Percentiles rank a stretch among this genome's conserved stretches.
phyloP scores from a whole-genome alignment of 2,888 invertebrate genomes.

The Drosophila monieri region DNA sequence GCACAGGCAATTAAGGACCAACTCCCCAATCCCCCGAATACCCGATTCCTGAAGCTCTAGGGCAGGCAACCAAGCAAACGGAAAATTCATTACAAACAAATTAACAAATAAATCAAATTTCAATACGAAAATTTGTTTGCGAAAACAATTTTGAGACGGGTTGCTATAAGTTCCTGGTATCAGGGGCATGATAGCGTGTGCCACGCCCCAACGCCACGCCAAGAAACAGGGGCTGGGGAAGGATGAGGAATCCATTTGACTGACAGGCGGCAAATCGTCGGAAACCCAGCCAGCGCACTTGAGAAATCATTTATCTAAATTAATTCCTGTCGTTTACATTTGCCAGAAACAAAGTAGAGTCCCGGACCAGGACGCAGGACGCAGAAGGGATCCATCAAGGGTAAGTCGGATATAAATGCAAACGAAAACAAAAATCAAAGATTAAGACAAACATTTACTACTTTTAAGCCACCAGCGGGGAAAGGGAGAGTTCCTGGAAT shows the following conservation, averaged over 20 bases:
- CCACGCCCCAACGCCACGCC: constrained; percentile 67
- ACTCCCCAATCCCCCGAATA: constrained; percentile 24
- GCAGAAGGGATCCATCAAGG: constrained; percentile 1
- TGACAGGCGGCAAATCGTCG: constrained; percentile 78
- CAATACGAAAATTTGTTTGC: constrained; percentile 83
- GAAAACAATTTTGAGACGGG: constrained; percentile 81
- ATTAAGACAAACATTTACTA: constrained; percentile 84
- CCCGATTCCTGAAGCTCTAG: constrained; percentile 28
- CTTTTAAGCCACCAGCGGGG: constrained; percentile 55
- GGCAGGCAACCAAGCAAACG: constrained; percentile 67
- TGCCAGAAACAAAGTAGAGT: constrained; percentile 58
- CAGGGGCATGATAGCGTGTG: constrained; percentile 42
- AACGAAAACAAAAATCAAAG: constrained; percentile 83
- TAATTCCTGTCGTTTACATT: constrained; percentile 85
- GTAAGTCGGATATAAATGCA: constrained; percentile 41
- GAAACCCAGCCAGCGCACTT: constrained; percentile 69
- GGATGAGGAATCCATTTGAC: constrained; percentile 50
- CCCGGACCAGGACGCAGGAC: neutral
- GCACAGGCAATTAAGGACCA: constrained; percentile 71
- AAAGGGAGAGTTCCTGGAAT: constrained; percentile 15
- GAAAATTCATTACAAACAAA: constrained; percentile 84
- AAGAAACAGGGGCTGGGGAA: constrained; percentile 2
- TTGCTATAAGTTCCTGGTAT: constrained; percentile 24
- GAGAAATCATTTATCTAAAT: constrained; percentile 84
- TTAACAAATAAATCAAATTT: constrained; percentile 84